Percentiles rank a stretch among this genome's conserved stretches.
These are phyloP conservation scores for Zosterops japonicus DNA, from an alignment of 2,113 vertebrate genomes.

Conservation along the genomic window DNA sequence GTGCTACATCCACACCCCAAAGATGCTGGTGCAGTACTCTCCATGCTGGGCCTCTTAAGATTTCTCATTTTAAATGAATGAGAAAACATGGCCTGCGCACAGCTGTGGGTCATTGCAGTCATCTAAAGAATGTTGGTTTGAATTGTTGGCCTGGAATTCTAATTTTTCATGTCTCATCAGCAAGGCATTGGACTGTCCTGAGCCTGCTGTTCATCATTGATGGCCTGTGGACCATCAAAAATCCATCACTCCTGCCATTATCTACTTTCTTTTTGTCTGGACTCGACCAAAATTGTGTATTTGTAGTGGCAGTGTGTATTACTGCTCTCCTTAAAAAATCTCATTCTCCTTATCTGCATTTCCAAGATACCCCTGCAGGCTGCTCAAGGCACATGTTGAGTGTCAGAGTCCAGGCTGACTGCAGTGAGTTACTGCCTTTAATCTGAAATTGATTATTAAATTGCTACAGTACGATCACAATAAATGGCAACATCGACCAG, in stretches of 20 bases:
- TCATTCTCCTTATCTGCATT: background rate
- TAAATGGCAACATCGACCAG: background rate
- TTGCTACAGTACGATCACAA: background rate
- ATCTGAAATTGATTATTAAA: conserved; percentile 39
- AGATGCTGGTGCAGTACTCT: background rate
- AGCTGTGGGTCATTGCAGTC: background rate
- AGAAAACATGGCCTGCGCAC: background rate
- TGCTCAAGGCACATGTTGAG: background rate
- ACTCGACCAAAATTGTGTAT: background rate
- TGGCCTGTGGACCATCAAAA: background rate
- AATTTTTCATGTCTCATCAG: background rate
- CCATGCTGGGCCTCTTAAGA: background rate
- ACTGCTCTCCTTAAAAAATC: background rate
- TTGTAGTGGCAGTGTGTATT: background rate
- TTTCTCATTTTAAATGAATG: background rate
- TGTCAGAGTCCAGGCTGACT: background rate
- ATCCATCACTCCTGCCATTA: background rate
- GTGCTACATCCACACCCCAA: background rate
- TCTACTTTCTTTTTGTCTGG: background rate
- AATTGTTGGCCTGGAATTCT: background rate
- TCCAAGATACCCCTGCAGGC: background rate
- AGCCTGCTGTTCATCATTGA: background rate
- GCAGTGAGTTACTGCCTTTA: background rate
- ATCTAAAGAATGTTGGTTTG: background rate
- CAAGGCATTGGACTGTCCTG: background rate